Conservation (phyloP, 2,888 invertebrate species). For the Augochlorella aurata region DNA sequence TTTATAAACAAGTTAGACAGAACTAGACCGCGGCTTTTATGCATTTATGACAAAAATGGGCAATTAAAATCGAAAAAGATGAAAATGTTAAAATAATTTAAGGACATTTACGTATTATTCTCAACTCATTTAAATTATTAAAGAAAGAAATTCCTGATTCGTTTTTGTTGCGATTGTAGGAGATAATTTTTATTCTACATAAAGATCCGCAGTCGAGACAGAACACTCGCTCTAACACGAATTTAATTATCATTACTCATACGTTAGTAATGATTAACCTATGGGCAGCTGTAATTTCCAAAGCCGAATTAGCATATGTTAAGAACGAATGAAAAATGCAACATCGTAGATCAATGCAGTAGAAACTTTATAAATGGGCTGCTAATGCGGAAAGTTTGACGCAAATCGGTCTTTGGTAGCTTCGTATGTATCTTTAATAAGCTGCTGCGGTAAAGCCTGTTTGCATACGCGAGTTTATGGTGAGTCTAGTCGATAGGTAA, state of each 20-base stretch:
- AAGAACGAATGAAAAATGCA: background rate
- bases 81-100: too few relatives aligned
- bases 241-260: background rate
- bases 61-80: too few relatives aligned
- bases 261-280: background rate
- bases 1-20: too few relatives aligned
- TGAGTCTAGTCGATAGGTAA: background rate
- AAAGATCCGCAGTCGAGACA: too few relatives aligned
- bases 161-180: too few relatives aligned
- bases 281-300: background rate
- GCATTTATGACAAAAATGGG: too few relatives aligned
- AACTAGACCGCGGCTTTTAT: too few relatives aligned
- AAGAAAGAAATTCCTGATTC: too few relatives aligned
- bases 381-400: background rate
- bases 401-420: background rate
- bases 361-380: background rate
- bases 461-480: background rate
- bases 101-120: too few relatives aligned
- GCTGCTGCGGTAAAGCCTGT: background rate
- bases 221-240: background rate
- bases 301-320: background rate
- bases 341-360: background rate
- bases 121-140: too few relatives aligned
- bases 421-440: background rate
- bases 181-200: too few relatives aligned